Base-by-base conservation (phyloP, 2,888 invertebrate genomes). In the Chloromyia formosa region DNA sequence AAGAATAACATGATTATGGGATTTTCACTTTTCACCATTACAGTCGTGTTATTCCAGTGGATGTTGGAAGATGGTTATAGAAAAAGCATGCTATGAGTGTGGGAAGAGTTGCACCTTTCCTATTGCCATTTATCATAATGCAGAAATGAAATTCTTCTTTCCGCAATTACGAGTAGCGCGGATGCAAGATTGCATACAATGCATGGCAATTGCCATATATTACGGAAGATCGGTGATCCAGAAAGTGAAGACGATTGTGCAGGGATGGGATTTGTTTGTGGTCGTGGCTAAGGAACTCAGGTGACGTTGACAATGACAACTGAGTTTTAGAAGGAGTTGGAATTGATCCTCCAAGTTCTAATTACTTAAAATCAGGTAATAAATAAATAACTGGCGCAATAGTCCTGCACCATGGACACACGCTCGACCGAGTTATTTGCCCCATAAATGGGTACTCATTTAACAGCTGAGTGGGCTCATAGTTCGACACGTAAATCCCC, bases 11-110 rank as follows among this genome's bases (percentile, higher is more conserved):
- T 20, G 71, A 58, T 71, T 45, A 71, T 40, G 22, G 42, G 22
- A 71, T 71, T 71, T 71, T 71, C 71, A 71, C 71, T 71, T 71
- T 71, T 71, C 71, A 58, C 71, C 40, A 20, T 22, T 35, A 7
- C 27, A 35, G 27, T 7, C 27, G 27, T 35, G 27, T 12, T 14
- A 27, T 22, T 69, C 40, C 12, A 3, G 56, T 7, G 20, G 22
- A 58, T n/a, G 23, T 23, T 1, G 56, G 49, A 56, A 56, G 27
- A 35, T 35, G 27, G 7, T 7, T 35, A 35, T 35, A 4, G 45
- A 77, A 77, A n/a, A 77, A 77, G 75, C 77, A 73, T 77, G 77
- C 75, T 75, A 75, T 74, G 73, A 77, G 75, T 77, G 77, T 77
- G 77, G 73, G 77, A 77, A 73, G 60, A 75, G 58, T 77, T 75